Base-by-base conservation (phyloP, 2,888 invertebrate species). In the Nebria salina region DNA sequence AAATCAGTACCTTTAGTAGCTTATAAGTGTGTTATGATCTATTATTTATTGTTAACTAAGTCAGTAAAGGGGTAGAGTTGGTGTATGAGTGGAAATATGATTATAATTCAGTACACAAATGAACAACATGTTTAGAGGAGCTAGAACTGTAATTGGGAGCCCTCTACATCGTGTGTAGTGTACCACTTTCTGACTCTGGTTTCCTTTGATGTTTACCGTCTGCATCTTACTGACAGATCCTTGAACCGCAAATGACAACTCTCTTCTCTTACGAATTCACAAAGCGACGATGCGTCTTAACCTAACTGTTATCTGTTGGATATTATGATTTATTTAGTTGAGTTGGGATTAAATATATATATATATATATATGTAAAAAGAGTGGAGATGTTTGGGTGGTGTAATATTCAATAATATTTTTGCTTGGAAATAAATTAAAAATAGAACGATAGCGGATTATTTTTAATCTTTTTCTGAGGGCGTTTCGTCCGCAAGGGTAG, bases 21-120 rank as follows among this genome's bases (percentile, higher is more conserved):
- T 5, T 34, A 34, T 34, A 34, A 34, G 4, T 34, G 34, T 34
- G 34, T 34, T 34, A 34, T 34, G 5, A 34, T 34, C 34, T 34
- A 34, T 34, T 34, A 34, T 34, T 34, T 34, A 34, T 13, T 54
- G 8, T 11, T 54, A 6, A 54, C 54, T 54, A 54, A 54, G 7
- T 11, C 4, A 54, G 54, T 54, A 13, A 54, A 7, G 4, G 13
- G 8, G 34, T 34, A 54, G 43, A 54, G 54, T 11, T 13, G 7
- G 54, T 54, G 54, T 6, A 8, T 54, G 7, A 34, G 54, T 13
- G 2, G 54, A 54, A 54, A 54, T 54, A 54, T 54, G 54, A 54
- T 54, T 54, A 54, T 54, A 54, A 54, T 54, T 54, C 54, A 54
- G 54, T 54, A 54, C 54, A 54, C 54, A 54, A 54, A 54, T 54